These are phyloP conservation scores for Caenorhabditis imperialis DNA, from an alignment of 2,888 invertebrate genomes.

Conservation along the genomic window DNA sequence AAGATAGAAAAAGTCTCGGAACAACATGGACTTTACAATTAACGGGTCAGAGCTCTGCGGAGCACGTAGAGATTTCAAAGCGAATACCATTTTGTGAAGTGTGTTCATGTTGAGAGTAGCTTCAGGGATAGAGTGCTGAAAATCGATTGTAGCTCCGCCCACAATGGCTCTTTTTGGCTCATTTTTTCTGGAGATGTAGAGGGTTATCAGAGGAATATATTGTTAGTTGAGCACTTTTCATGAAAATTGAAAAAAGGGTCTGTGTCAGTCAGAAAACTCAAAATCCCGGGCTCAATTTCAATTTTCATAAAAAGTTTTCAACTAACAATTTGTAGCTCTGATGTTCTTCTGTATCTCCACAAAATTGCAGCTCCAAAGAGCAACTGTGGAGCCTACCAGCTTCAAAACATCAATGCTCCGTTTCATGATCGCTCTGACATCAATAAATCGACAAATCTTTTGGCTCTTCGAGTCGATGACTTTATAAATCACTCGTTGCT, in stretches of 20 bases:
- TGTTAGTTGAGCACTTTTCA: too few species aligned
- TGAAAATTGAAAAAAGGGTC: too few species aligned
- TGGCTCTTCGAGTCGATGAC: constrained; percentile 10
- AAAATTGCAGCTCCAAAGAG: constrained; percentile 3
- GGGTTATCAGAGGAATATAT: too few species aligned
- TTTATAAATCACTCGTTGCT: constrained; percentile 11
- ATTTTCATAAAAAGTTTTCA: too few species aligned
- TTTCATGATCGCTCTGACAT: constrained; percentile 12
- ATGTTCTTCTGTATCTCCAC: too few species aligned
- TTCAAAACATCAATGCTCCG: not conserved
- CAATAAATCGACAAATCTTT: constrained; percentile 1
- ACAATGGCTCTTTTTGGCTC: too few species aligned
- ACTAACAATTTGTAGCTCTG: too few species aligned
- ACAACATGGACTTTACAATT: constrained; percentile 4
- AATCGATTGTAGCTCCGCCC: too few species aligned
- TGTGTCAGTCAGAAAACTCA: not conserved
- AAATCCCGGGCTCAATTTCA: too few species aligned
- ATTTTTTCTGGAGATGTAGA: too few species aligned
- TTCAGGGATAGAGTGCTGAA: constrained; percentile 8
- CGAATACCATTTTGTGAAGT: constrained; percentile 9
- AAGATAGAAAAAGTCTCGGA: constrained; percentile 8
- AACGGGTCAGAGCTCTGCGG: not conserved
- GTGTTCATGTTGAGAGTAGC: constrained; percentile 1
- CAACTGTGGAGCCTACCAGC: not conserved
- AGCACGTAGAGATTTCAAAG: not conserved